Conservation (phyloP, 2,113 vertebrate genomes). For the Larimichthys crocea region DNA sequence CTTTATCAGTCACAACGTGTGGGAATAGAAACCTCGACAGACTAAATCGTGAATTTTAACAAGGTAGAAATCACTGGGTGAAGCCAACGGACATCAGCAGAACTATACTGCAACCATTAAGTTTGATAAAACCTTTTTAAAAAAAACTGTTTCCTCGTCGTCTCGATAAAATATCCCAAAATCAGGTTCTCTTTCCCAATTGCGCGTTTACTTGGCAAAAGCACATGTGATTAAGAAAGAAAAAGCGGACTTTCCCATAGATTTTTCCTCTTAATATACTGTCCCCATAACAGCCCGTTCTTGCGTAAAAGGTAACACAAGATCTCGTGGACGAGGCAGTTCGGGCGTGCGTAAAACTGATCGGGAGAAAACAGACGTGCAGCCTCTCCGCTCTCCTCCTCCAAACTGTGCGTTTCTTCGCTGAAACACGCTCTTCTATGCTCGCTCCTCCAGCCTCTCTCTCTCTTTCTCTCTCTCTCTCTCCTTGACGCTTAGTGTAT, state of each 20-base stretch:
- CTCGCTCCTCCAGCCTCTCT: slow-evolving; percentile 4
- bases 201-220: slow-evolving; percentile 27
- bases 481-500: neutral
- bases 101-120: neutral
- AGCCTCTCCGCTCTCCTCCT: slow-evolving; percentile 49
- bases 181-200: neutral
- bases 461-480: slow-evolving; percentile 33
- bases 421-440: slow-evolving; percentile 33
- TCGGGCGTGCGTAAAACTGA: slow-evolving; percentile 50
- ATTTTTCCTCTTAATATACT: neutral
- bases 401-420: slow-evolving; percentile 45
- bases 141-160: slow-evolving; percentile 34
- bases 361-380: slow-evolving; percentile 21
- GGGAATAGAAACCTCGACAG: neutral
- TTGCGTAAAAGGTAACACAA: slow-evolving; percentile 19
- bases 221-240: slow-evolving; percentile 13
- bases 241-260: neutral
- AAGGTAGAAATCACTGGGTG: slow-evolving; percentile 4
- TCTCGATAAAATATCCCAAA: slow-evolving; percentile 45
- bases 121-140: neutral
- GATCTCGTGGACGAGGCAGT: slow-evolving; percentile 27
- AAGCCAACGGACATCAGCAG: neutral
- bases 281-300: slow-evolving; percentile 28
- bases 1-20: slow-evolving; percentile 25
- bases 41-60: neutral